A percentile compares a stretch with the other conserved stretches of the same genome.
Conservation (phyloP, 2,888 invertebrate species). For the Metacarcinus magister region DNA sequence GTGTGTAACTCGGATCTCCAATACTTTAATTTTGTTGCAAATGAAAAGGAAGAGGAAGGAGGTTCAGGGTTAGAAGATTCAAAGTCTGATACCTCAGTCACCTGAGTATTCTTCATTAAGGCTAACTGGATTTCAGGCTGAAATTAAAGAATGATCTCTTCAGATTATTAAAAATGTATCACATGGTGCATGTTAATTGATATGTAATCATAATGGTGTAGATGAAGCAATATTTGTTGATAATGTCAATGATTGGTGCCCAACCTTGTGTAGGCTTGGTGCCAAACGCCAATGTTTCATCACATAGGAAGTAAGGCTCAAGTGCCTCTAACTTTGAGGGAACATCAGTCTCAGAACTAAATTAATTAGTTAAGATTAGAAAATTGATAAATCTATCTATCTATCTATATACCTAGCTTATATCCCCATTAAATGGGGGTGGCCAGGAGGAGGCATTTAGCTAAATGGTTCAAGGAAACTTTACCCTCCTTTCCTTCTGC, state of each 20-base stretch:
- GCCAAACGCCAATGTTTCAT: not conserved
- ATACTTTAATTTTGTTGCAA: conserved; percentile 54
- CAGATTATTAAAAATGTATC: conserved; percentile 36
- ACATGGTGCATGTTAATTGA: not conserved
- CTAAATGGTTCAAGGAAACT: no score
- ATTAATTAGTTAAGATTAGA: no score
- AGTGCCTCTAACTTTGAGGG: no score
- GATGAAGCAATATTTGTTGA: not conserved
- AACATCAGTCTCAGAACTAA: no score
- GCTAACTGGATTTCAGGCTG: conserved; percentile 66
- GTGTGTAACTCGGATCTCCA: conserved; percentile 71
- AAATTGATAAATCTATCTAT: not conserved
- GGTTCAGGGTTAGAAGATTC: conserved; percentile 56
- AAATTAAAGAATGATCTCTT: conserved; percentile 54
- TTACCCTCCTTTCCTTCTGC: no score
- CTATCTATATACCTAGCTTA: not conserved
- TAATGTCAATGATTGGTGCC: not conserved
- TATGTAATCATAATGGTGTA: not conserved
- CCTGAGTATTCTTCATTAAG: conserved; percentile 52
- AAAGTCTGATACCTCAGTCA: conserved; percentile 55
- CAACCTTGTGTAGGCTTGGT: not conserved
- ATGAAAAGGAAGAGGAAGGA: conserved; percentile 63
- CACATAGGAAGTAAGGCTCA: no score
- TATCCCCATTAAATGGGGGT: no score
- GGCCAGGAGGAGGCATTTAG: no score